Evolutionary conservation across 2,113 vertebrate genomes (phyloP).

Genomic region (Struthidea cinerea): DNA sequence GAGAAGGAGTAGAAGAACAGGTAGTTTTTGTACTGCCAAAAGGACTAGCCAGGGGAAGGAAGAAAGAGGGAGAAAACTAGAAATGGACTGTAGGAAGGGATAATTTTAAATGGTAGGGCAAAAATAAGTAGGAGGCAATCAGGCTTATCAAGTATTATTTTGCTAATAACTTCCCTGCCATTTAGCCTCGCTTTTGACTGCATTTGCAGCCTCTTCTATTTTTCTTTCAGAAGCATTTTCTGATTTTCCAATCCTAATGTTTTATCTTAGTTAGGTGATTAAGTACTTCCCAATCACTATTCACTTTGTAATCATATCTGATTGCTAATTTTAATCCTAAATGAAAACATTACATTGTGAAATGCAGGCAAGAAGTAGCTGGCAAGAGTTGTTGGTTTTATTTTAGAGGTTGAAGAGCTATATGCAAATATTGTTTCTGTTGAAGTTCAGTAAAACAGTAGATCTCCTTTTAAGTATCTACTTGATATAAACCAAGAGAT

Average conservation of each 20-base stretch:
- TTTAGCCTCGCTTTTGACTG: background rate
- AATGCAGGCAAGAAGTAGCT: background rate
- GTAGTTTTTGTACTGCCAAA: background rate
- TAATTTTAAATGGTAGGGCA: background rate
- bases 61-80: background rate
- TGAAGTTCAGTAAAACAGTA: background rate
- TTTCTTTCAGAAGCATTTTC: constrained; percentile 12
- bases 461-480: background rate
- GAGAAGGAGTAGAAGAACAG: background rate
- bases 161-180: background rate
- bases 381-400: background rate
- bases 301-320: background rate
- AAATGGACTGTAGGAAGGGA: background rate
- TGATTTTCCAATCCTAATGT: background rate
- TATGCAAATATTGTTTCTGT: background rate
- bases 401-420: background rate
- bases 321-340: constrained; percentile 12
- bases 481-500: background rate
- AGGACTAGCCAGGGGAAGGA: background rate
- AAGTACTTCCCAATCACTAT: constrained; percentile 6
- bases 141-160: background rate
- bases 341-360: background rate
- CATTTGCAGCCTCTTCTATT: background rate
- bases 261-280: constrained; percentile 2
- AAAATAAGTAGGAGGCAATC: background rate